Evolutionary conservation across 1,140 invertebrate genomes (phyloP).

Genomic region (Vanessa tameamea): DNA sequence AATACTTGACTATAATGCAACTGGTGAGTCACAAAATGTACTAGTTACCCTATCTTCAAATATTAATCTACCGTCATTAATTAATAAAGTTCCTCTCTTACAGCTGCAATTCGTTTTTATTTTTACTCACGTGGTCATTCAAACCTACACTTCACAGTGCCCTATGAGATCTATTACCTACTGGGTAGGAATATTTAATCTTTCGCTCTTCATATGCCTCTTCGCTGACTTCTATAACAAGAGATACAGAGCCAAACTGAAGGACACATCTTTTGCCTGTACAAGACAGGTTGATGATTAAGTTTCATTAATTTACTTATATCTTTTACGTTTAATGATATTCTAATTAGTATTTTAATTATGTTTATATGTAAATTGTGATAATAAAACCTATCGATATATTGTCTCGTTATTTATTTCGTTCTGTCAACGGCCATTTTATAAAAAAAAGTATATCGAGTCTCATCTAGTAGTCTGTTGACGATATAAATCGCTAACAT

Average conservation of each 20-base stretch:
- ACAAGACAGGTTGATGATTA: conserved; percentile 13
- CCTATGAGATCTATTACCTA: conserved; percentile 43
- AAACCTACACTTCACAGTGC: conserved; percentile 43
- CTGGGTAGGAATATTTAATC: conserved; percentile 44
- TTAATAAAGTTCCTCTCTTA: conserved; percentile 36
- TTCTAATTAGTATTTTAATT: neutral
- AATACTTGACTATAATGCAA: conserved; percentile 93
- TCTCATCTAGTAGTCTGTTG: too few relatives aligned
- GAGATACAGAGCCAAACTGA: conserved; percentile 21
- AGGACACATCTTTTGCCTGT: neutral
- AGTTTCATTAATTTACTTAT: neutral
- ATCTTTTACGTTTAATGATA: neutral
- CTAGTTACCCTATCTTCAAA: too few relatives aligned
- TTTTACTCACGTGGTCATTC: conserved; percentile 85
- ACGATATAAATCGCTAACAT: too few relatives aligned
- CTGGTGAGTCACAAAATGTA: conserved; percentile 83
- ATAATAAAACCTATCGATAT: too few relatives aligned
- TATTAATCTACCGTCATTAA: too few relatives aligned
- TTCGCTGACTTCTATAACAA: conserved; percentile 49
- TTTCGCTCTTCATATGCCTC: conserved; percentile 45
- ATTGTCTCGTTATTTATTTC: too few relatives aligned
- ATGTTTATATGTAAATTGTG: neutral
- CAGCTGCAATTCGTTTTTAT: conserved; percentile 90
- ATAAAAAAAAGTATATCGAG: too few relatives aligned
- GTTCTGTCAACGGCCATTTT: too few relatives aligned